Evolutionary conservation across 2,113 vertebrate genomes (phyloP).

Genomic region (Sclerurus mexicanus): DNA sequence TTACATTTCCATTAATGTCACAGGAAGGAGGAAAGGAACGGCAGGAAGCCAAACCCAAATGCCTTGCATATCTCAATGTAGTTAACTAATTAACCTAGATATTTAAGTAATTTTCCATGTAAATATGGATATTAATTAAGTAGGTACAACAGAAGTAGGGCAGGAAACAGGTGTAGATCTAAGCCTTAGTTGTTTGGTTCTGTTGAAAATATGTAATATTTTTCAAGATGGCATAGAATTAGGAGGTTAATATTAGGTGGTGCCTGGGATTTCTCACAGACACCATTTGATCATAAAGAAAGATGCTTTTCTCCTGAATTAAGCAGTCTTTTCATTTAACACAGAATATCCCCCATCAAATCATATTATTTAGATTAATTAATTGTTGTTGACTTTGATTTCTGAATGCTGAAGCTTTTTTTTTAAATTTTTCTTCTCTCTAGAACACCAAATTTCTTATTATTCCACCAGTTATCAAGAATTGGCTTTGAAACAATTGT

Average conservation of each 20-base stretch:
- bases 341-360: neutral
- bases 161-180: neutral
- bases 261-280: neutral
- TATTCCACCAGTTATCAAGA: neutral
- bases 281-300: neutral
- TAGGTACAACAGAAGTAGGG: neutral
- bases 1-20: neutral
- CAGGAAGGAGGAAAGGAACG: neutral
- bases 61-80: neutral
- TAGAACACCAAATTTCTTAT: neutral
- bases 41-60: neutral
- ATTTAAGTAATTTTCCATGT: neutral
- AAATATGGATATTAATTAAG: neutral
- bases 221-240: neutral
- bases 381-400: neutral
- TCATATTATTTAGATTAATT: neutral
- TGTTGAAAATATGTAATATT: neutral
- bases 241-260: neutral
- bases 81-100: neutral
- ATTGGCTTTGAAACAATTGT: slow-evolving; percentile 11
- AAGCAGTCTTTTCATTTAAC: neutral
- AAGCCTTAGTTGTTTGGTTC: neutral
- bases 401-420: neutral
- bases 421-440: neutral
- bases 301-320: neutral